phyloP scores from a whole-genome alignment of 2,888 invertebrate species.

The Drosophila anomelani region DNA sequence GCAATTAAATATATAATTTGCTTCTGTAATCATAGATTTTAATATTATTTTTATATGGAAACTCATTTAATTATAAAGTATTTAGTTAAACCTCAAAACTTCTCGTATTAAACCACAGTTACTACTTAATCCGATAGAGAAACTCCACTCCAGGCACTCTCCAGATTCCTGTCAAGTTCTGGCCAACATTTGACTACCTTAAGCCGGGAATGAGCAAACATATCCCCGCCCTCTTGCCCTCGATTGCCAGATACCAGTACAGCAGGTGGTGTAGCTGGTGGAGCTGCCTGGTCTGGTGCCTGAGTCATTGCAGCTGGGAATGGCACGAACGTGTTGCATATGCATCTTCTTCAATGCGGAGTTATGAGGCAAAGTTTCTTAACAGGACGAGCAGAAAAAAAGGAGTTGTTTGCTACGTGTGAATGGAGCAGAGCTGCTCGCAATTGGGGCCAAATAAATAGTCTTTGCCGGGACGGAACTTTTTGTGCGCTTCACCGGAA shows the following conservation, averaged over 20 bases:
- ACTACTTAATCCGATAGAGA: neutral
- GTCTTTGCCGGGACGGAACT: conserved; percentile 34
- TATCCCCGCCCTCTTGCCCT: neutral
- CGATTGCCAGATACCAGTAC: conserved; percentile 7
- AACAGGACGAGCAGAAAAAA: conserved; percentile 28
- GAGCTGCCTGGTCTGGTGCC: neutral
- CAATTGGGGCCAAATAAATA: conserved; percentile 77
- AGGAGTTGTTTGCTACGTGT: conserved; percentile 46
- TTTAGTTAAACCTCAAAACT: neutral
- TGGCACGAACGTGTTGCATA: conserved; percentile 76
- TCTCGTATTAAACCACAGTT: neutral
- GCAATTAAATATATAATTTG: neutral
- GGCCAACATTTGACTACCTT: conserved; percentile 13
- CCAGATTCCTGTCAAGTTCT: neutral
- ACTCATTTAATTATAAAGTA: neutral
- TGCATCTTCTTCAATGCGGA: conserved; percentile 79
- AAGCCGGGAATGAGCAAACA: conserved; percentile 18
- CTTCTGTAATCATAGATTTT: neutral
- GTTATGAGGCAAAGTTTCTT: conserved; percentile 78
- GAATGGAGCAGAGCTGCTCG: conserved; percentile 50
- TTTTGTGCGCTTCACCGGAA: conserved; percentile 57
- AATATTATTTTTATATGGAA: neutral
- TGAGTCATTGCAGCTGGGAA: conserved; percentile 43
- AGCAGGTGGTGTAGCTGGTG: neutral
- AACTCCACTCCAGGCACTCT: neutral